Conservation (phyloP, 2,797 vertebrate species). For the Naso thynnoides region DNA sequence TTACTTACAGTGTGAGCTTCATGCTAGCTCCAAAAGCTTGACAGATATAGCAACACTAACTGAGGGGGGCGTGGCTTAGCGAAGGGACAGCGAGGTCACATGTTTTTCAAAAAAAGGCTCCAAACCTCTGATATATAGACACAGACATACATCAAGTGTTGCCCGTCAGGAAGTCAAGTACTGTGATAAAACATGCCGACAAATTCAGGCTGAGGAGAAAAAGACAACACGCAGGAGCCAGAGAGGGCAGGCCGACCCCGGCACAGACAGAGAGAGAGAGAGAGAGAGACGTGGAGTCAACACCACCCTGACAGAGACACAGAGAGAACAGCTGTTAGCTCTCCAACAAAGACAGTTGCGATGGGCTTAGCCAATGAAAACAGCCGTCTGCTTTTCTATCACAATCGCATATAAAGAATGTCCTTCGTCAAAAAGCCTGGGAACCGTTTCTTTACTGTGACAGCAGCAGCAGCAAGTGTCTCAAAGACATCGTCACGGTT, state of each 20-base stretch:
- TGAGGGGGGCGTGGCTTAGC: no score
- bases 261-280: constrained; percentile 40
- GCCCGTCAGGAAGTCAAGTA: neutral
- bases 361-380: neutral
- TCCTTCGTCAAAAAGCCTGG: no score
- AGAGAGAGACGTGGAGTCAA: constrained; percentile 18
- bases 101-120: no score
- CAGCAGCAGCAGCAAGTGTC: no score
- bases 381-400: constrained; percentile 25
- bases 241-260: constrained; percentile 31
- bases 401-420: no score
- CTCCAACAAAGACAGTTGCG: neutral
- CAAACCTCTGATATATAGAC: neutral
- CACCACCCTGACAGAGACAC: constrained; percentile 14
- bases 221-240: constrained; percentile 9
- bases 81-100: no score
- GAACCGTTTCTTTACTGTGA: no score
- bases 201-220: neutral
- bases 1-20: no score
- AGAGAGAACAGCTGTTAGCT: constrained; percentile 34
- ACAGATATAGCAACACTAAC: no score
- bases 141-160: neutral
- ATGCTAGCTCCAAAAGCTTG: no score
- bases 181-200: neutral
- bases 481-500: no score